Evolutionary conservation across 1,140 invertebrate genomes (phyloP), one percentile per base, ranked within the genome.

Genomic region (Aphelinus atriplicis): DNA sequence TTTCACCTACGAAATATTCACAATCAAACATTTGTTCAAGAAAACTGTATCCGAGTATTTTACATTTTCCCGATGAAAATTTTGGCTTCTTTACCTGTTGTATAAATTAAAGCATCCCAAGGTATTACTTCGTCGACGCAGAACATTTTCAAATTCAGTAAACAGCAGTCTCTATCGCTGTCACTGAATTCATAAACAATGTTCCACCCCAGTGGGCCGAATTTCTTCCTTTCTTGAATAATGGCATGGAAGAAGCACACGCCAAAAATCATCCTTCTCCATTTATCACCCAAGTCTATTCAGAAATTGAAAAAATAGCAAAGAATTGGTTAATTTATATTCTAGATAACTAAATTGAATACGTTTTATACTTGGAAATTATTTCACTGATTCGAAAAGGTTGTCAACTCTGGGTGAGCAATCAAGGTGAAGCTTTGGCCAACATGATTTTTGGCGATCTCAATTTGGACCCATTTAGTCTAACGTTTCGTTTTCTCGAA

Each of bases 161-260:
- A 88, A 9, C 95, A 95, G 84, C 95, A 96, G 80, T 96, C 94
- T 50, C 95, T 89, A 83, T 97, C 95, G 84, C 92, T 95, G 80
- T 96, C 94, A 84, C 92, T 97, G 82, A 97, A 97, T 84, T 96
- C 95, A 81, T 97, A 97, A 65, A 92, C 90, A 57, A 96, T 96
- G 84, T 96, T 97, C 95, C 95, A 97, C 0, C 95, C 95, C 0
- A 97, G 87, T 0, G 95, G 93, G 0, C 95, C 96, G 83, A 96
- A 97, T 84, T 97, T 97, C 82, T 96, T 95, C 53, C 95, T 89
- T 85, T 97, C 96, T 83, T 95, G 92, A 61, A 97, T 92, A 7
- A 96, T 92, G 0, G 94, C 94, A 84, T 97, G 95, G 83, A 97
- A 96, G 85, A 94, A 93, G 78, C 93, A 94, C 5, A 94, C 85